Evolutionary conservation across 2,113 vertebrate species (phyloP), one percentile per base, ranked within the genome.

Genomic region (Gobiocypris rarus): DNA sequence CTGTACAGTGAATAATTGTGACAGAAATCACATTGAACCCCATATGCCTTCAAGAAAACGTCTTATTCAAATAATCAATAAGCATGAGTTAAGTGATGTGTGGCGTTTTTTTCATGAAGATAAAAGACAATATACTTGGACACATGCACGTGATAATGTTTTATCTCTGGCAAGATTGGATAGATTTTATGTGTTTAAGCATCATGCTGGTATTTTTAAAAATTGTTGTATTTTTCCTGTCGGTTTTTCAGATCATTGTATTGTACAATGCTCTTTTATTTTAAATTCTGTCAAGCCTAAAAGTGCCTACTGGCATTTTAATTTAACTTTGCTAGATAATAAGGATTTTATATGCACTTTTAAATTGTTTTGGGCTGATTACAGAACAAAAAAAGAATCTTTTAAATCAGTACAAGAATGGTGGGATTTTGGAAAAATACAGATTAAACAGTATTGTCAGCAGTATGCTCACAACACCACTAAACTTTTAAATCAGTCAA

Each of bases 401-500:
- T 85, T 54, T 82, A 11, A 5, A 24, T 75, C 54, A 22, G 9
- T 75, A 22, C 70, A 75, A 15, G 31, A 82, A n/a, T 82, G 54
- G 41, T 85, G 26, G 84, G 43, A 81, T 73, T 15, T 81, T 28
- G 69, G 77, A 1, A 43, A 43, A 43, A 9, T 43, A 9, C 41
- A 43, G 8, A 43, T 43, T 43, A 43, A 43, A 43, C 41, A 43
- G 41, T 43, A 43, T 43, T 43, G 41, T 43, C 41, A 43, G 7
- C 7, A 43, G 41, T 43, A 43, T 43, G 41, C 7, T 43, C 41
- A 43, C 41, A 43, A 43, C 41, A 43, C 1, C 41, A 43, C 34
- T 4, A 38, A 38, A 5, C 3, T 38, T 41, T n/a, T n/a, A n/a
- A n/a, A n/a, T n/a, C n/a, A n/a, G 31, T n/a, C n/a, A n/a, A n/a